Evolutionary conservation across 2,888 invertebrate species (phyloP).

Genomic region (Temnothorax rugatulus): DNA sequence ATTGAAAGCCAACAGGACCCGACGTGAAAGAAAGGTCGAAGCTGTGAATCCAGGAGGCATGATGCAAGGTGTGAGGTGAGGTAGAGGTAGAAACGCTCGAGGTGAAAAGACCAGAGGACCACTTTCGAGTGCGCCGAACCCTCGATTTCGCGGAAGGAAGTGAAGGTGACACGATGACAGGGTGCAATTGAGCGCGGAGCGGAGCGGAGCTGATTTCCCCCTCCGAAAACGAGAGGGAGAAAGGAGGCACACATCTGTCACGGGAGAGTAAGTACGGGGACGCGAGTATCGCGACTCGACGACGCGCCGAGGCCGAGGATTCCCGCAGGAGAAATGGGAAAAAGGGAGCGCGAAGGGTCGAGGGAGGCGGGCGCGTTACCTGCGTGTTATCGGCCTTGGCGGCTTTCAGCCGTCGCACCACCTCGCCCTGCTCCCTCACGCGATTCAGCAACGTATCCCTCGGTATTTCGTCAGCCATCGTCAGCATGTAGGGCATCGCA

Average conservation of each 20-base stretch:
- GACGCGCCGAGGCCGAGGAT: not conserved
- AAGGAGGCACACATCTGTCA: not conserved
- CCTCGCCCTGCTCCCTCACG: constrained; percentile 92
- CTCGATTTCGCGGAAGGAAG: constrained; percentile 12
- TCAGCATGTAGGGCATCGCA: constrained; percentile 25
- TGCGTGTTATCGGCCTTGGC: constrained; percentile 92
- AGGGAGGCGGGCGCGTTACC: constrained; percentile 87
- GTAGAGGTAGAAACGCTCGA: not conserved
- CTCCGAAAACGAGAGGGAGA: not conserved
- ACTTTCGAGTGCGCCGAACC: not conserved
- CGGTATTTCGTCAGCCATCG: constrained; percentile 84
- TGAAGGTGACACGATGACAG: constrained; percentile 17
- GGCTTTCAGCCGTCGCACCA: constrained; percentile 93
- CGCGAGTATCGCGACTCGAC: too few relatives aligned
- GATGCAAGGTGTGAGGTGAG: not conserved
- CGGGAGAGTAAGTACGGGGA: not conserved
- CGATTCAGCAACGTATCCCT: constrained; percentile 88
- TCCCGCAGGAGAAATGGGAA: too few relatives aligned
- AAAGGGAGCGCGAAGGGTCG: not conserved
- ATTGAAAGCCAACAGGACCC: not conserved
- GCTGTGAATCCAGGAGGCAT: not conserved
- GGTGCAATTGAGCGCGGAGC: not conserved
- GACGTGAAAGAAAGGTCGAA: not conserved
- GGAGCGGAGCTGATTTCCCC: not conserved
- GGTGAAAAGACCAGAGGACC: not conserved